These are phyloP conservation scores for Hermaeophaga mercurialis DNA, from an alignment of 2,888 invertebrate species.

Conservation along the genomic window DNA sequence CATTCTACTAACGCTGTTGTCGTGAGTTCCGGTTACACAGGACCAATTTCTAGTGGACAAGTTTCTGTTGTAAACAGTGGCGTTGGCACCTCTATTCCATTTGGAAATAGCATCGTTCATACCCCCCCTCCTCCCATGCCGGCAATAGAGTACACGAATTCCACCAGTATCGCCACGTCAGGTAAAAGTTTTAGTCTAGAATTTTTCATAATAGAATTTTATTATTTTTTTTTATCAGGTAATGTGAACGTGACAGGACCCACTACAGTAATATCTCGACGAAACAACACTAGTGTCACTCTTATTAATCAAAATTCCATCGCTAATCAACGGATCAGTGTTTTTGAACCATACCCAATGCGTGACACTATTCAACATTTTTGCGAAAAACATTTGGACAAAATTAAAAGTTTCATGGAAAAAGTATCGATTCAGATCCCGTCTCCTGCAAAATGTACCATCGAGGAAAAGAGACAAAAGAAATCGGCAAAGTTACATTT, in stretches of 20 bases:
- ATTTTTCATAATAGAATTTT: too few species aligned
- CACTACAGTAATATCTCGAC: conserved; percentile 66
- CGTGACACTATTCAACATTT: conserved; percentile 92
- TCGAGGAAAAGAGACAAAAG: conserved; percentile 87
- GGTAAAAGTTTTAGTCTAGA: conserved; percentile 34
- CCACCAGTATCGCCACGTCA: conserved; percentile 31
- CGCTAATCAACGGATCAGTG: conserved; percentile 70
- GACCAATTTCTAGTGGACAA: conserved; percentile 52
- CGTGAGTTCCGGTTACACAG: conserved; percentile 54
- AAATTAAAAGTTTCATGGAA: conserved; percentile 90
- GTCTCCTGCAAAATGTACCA: conserved; percentile 90
- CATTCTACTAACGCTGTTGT: conserved; percentile 50
- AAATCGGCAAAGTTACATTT: conserved; percentile 88
- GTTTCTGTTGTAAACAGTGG: conserved; percentile 53
- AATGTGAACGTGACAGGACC: conserved; percentile 65
- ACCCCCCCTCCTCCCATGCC: conserved; percentile 37
- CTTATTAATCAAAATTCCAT: conserved; percentile 62
- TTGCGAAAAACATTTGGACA: conserved; percentile 92
- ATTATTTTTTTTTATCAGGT: conserved; percentile 39
- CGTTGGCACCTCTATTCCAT: conserved; percentile 47
- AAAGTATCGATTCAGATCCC: conserved; percentile 84
- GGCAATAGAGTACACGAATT: conserved; percentile 33
- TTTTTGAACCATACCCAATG: conserved; percentile 91
- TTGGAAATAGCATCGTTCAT: conserved; percentile 44
- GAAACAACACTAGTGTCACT: conserved; percentile 77